Base-by-base conservation (phyloP, 1,140 invertebrate species). In the Cyclina sinensis region DNA sequence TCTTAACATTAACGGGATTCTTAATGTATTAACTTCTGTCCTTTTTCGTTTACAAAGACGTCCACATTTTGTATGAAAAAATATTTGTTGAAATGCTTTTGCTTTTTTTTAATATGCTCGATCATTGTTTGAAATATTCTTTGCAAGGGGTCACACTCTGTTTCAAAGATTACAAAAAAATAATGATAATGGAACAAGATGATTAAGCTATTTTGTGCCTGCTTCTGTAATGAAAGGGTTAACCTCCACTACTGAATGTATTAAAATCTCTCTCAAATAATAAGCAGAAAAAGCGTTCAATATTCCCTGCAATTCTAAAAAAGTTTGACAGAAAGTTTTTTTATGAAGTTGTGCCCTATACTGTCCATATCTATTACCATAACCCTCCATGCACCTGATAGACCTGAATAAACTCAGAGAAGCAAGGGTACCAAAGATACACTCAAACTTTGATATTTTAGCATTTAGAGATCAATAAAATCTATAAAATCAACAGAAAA, bases 21-120 rank as follows among this genome's bases (percentile, higher is more conserved):
- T 37, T 37, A 70, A 70, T 70, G 35, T 39, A 70, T 70, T 70
- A 70, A 70, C 65, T 70, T 70, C 37, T 70, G 65, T 70, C 65
- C 65, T 70, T 70, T 70, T 70, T 43, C 43, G 32, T 18, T n/a
- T 37, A 70, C 35, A 37, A 70, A 70, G 32, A 37, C 21, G 7
- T 39, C 18, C 11, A 24, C 7, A 21, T 35, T 70, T 18, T 70
- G 35, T 37, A 37, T 12, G 37, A 27, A 70, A 70, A 32, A 70
- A 16, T 70, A n/a, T 70, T 70, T 70, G 65, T 70, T 39, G n/a
- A 70, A 70, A 37, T 27, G 35, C 37, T 70, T 43, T 43, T 43
- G 43, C 65, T 62, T 27, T 57, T 57, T 57, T 21, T 62, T 27
- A 24, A 70, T 37, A 12, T 70, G 65, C 37, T 70, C 11, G 4